Conservation (phyloP, 2,113 vertebrate species). For the Bubo blakistoni region DNA sequence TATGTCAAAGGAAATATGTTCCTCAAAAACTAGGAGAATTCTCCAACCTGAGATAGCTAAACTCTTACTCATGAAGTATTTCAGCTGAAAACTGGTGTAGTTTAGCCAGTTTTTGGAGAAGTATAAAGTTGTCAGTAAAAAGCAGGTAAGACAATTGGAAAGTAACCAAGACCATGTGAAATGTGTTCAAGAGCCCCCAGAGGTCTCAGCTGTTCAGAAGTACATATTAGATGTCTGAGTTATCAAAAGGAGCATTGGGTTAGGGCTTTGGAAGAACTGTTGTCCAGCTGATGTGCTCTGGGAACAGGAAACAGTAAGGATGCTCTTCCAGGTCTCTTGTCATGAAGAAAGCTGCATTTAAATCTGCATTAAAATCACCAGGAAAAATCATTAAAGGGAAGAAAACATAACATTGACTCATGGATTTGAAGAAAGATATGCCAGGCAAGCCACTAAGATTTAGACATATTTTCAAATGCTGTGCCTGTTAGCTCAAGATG, state of each 20-base stretch:
- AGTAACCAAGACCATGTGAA: not conserved
- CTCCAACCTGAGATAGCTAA: not conserved
- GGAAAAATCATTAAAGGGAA: not conserved
- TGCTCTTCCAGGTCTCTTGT: not conserved
- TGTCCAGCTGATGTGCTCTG: not conserved
- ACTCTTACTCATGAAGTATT: not conserved
- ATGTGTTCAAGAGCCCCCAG: not conserved
- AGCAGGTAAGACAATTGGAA: not conserved
- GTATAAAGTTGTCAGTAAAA: not conserved
- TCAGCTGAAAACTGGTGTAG: not conserved
- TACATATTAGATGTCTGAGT: not conserved
- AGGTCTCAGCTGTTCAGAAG: not conserved
- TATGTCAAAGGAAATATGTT: not conserved
- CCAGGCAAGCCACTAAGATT: not conserved
- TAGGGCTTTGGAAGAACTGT: not conserved
- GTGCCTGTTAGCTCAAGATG: not conserved
- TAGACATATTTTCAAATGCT: not conserved
- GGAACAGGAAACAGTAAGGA: not conserved
- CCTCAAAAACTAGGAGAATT: not conserved
- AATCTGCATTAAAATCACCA: not conserved
- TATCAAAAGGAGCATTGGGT: not conserved
- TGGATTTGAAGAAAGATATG: not conserved
- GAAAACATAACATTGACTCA: rapidly evolving
- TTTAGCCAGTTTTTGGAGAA: not conserved
- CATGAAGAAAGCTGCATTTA: not conserved